Conservation (phyloP, 2,888 invertebrate genomes). For the Drosophila parthenogenetica region DNA sequence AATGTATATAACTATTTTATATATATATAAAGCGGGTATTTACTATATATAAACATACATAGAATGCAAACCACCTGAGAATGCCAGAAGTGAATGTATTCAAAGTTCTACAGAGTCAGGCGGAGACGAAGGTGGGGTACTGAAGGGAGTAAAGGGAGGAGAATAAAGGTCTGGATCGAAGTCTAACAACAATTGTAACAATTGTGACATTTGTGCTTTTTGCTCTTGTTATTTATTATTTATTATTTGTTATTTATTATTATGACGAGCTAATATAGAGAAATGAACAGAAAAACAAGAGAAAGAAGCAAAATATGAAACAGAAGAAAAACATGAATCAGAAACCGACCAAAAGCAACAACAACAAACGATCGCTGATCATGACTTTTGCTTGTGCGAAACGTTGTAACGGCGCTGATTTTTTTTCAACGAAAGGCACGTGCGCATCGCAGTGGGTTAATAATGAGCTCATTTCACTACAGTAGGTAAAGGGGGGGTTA, state of each 20-base stretch:
- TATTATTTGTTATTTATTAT: constrained; percentile 14
- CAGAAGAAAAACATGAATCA: constrained; percentile 63
- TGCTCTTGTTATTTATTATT: constrained; percentile 11
- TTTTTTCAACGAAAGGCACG: constrained; percentile 70
- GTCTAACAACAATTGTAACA: constrained; percentile 56
- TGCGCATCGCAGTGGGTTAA: constrained; percentile 51
- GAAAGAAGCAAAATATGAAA: constrained; percentile 4
- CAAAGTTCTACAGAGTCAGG: constrained; percentile 14
- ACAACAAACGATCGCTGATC: constrained; percentile 55
- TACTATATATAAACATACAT: constrained; percentile 14
- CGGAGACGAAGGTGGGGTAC: not conserved
- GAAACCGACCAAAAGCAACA: constrained; percentile 39
- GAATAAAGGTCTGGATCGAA: constrained; percentile 13
- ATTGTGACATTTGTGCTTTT: constrained; percentile 59
- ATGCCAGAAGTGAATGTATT: constrained; percentile 51
- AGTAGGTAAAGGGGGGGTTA: not conserved
- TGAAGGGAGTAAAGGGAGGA: not conserved
- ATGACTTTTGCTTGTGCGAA: constrained; percentile 74
- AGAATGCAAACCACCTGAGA: constrained; percentile 72
- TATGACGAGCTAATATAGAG: constrained; percentile 36
- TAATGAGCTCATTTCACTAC: constrained; percentile 61
- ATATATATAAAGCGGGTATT: constrained; percentile 3
- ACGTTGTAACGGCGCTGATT: constrained; percentile 54
- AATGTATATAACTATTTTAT: constrained; percentile 36
- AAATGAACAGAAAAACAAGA: constrained; percentile 44